These are phyloP conservation scores for Myrmecophaga tridactyla DNA, from an alignment of 2,113 vertebrate species.

Conservation along the genomic window DNA sequence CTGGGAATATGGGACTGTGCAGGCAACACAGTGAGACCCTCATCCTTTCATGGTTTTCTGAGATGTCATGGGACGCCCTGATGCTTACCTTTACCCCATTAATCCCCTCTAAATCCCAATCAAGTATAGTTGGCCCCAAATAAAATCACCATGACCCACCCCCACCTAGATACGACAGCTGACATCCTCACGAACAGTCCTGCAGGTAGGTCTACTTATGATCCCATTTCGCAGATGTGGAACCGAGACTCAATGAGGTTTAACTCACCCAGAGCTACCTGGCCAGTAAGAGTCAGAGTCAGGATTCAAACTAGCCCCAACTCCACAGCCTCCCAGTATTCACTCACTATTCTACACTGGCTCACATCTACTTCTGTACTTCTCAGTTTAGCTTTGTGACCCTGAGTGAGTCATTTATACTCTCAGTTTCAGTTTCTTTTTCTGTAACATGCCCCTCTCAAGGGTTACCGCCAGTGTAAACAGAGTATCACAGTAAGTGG, in stretches of 20 bases:
- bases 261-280: not conserved
- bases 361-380: not conserved
- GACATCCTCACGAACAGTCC: not conserved
- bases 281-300: not conserved
- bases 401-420: not conserved
- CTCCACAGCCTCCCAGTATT: not conserved
- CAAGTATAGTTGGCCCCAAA: not conserved
- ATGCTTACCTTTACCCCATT: not conserved
- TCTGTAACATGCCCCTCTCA: not conserved
- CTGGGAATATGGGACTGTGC: not conserved
- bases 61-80: not conserved
- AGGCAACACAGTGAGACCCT: not conserved
- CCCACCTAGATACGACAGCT: not conserved
- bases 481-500: not conserved
- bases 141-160: not conserved
- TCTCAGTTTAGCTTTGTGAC: not conserved
- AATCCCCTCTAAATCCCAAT: not conserved
- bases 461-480: not conserved
- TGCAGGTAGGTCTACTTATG: not conserved
- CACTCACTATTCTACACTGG: fast-evolving
- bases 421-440: not conserved
- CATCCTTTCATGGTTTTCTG: not conserved
- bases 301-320: not conserved
- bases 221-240: not conserved
- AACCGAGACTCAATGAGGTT: not conserved